Evolutionary conservation across 2,113 vertebrate species (phyloP).

Genomic region (Eolophus roseicapilla): DNA sequence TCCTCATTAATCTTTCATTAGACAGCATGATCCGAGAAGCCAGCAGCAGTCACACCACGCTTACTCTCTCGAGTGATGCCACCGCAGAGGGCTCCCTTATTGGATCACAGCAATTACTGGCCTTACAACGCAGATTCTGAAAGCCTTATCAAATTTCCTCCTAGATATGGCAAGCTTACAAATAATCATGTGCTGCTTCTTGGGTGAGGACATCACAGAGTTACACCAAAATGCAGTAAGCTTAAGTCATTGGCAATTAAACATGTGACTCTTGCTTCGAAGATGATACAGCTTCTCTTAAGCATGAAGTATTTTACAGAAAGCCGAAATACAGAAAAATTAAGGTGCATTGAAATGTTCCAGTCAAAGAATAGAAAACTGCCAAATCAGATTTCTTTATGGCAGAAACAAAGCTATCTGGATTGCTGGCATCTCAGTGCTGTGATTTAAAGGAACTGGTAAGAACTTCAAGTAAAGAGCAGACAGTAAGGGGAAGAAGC

Average conservation of each 20-base stretch:
- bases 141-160: conserved; percentile 75
- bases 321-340: background rate
- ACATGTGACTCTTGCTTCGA: conserved; percentile 24
- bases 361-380: conserved; percentile 2
- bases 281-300: conserved; percentile 58
- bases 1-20: conserved; percentile 78
- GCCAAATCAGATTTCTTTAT: background rate
- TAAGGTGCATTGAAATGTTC: background rate
- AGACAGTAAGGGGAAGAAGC: background rate
- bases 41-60: conserved; percentile 42
- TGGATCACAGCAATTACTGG: conserved; percentile 74
- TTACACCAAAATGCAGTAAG: conserved; percentile 69
- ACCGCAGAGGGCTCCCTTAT: conserved; percentile 64
- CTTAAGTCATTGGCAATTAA: conserved; percentile 74
- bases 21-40: conserved; percentile 62
- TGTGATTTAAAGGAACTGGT: background rate
- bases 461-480: background rate
- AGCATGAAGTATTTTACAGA: conserved; percentile 45
- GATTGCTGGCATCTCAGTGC: background rate
- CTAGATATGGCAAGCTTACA: conserved; percentile 61
- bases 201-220: conserved; percentile 67
- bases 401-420: background rate
- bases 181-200: conserved; percentile 73
- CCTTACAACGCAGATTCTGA: conserved; percentile 51
- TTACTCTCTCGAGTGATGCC: conserved; percentile 69